These are phyloP conservation scores for Myrmecobius fasciatus DNA, from an alignment of 2,113 vertebrate species.

Conservation along the genomic window DNA sequence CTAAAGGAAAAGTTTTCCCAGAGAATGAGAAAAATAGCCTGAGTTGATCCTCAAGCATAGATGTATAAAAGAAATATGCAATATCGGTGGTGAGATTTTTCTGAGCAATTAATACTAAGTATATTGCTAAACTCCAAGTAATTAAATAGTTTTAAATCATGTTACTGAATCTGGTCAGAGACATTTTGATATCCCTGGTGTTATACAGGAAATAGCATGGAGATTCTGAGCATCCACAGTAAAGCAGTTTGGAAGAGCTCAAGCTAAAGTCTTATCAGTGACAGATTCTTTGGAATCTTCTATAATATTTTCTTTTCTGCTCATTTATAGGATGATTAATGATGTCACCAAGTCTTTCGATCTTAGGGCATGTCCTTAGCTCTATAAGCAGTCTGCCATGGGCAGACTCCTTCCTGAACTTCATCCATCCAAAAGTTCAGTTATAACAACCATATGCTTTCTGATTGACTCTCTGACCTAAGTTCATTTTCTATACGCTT, in stretches of 20 bases:
- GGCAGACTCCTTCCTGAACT: slow-evolving; percentile 60
- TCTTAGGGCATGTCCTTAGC: slow-evolving; percentile 40
- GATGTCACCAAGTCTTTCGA: slow-evolving; percentile 5
- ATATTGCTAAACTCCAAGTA: slow-evolving; percentile 16
- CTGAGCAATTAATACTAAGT: slow-evolving; percentile 49
- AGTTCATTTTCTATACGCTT: slow-evolving; percentile 51
- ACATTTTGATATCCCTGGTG: background rate
- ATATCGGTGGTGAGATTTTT: slow-evolving; percentile 26
- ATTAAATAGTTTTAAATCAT: background rate
- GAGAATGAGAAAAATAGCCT: slow-evolving; percentile 40
- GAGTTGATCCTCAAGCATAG: background rate
- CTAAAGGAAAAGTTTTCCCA: background rate
- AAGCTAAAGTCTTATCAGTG: slow-evolving; percentile 41
- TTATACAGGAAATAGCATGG: background rate
- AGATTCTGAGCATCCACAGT: background rate
- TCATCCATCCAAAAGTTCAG: slow-evolving; percentile 32
- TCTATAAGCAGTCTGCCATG: slow-evolving; percentile 19
- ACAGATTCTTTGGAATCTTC: slow-evolving; percentile 51
- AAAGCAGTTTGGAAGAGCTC: slow-evolving; percentile 29
- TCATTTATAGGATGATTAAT: slow-evolving; percentile 16
- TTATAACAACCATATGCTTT: slow-evolving; percentile 70
- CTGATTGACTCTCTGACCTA: slow-evolving; percentile 59
- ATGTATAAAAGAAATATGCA: slow-evolving; percentile 30
- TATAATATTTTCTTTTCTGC: slow-evolving; percentile 33
- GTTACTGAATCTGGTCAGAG: background rate